These are phyloP conservation scores for Corynorhinus townsendii DNA, from an alignment of 2,113 vertebrate species.

Conservation along the genomic window DNA sequence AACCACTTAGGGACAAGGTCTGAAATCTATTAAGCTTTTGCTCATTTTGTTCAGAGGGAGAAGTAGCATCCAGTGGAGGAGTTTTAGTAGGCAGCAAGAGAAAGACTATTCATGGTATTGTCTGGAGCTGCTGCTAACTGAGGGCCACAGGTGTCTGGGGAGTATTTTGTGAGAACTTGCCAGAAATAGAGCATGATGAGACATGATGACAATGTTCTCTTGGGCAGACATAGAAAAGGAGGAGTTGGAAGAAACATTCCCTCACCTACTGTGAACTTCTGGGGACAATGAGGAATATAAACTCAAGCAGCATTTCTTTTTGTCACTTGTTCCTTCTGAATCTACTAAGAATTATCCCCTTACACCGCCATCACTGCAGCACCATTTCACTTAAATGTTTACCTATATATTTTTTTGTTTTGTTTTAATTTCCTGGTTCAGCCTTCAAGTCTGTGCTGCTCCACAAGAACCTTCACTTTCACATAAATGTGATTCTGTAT, in stretches of 20 bases:
- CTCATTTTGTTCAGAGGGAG: not conserved
- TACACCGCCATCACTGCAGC: fast-evolving
- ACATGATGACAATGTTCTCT: not conserved
- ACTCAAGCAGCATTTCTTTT: not conserved
- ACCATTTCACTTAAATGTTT: not conserved
- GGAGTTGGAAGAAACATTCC: not conserved
- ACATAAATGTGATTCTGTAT: slow-evolving; percentile 39
- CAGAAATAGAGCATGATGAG: not conserved
- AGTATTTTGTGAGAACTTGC: not conserved
- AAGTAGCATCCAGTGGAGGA: fast-evolving
- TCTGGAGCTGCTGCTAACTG: not conserved
- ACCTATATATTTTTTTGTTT: not conserved
- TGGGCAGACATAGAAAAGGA: not conserved
- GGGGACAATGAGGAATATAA: not conserved
- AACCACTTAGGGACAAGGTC: not conserved
- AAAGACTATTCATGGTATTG: not conserved
- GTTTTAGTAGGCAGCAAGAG: not conserved
- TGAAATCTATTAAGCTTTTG: not conserved
- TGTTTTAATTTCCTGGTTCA: not conserved
- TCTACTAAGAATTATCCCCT: not conserved
- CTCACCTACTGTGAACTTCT: not conserved
- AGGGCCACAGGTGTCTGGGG: not conserved
- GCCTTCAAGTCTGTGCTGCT: not conserved
- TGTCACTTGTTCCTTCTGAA: not conserved
- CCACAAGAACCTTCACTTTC: slow-evolving; percentile 25